Base-by-base conservation (phyloP, 2,113 vertebrate genomes). In the Prunella himalayana region DNA sequence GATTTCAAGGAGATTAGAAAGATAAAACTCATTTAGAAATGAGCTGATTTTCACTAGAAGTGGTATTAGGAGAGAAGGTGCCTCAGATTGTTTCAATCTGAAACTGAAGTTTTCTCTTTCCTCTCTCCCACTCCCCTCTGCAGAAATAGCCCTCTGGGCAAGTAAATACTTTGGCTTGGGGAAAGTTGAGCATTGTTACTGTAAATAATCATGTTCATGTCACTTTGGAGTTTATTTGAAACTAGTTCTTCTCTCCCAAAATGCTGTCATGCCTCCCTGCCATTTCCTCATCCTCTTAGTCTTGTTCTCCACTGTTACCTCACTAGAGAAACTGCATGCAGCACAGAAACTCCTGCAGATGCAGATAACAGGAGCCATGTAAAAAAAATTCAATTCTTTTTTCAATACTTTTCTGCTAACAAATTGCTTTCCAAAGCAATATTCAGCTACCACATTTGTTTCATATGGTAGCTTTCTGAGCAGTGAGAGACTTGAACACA, bases 1-100 rank as follows among this genome's bases (percentile, higher is more conserved):
- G 41, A 78, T 92, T 92, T 90, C 70, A 91, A 95, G 76, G 76
- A 92, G 53, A 86, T 68, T 65, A 85, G 45, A 69, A 76, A 72
- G 71, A 61, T 41, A 59, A 92, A 90, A 76, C 41, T 71, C 5
- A 49, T 81, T 91, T 94, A 60, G 65, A 89, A 89, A 81, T 33
- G 35, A 81, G 24, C 15, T 75, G 41, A 33, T 83, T 77, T 95
- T 92, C 54, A 50, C 45, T 75, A 24, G 14, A 82, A 51, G 14
- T 53, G 7, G 20, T 50, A 50, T 54, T 63, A 42, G 17, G 27
- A 78, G 35, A 85, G 39, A 84, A 41, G 22, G 10, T 13, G n/a
- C 4, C 14, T 73, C 28, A 63, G 35, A 17, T 20, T n/a, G 50
- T 85, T 93, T 82, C 76, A 79, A 61, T 51, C 28, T 65, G 50